Evolutionary conservation across 2,797 vertebrate species (phyloP).

Genomic region (Parauchenoglanis ngamensis): DNA sequence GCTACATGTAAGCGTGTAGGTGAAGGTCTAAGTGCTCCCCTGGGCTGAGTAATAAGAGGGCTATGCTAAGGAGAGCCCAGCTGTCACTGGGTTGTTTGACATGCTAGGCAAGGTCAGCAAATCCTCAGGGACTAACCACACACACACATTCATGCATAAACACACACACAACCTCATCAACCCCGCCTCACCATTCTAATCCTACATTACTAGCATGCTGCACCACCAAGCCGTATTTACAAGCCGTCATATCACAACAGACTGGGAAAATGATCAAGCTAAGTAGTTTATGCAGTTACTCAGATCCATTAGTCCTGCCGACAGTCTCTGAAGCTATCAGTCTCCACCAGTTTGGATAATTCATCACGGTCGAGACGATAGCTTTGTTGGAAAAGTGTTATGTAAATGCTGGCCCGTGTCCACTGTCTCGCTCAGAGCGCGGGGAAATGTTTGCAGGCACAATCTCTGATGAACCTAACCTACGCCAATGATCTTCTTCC

Average conservation of each 20-base stretch:
- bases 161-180: conserved; percentile 39
- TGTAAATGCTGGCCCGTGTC: conserved; percentile 37
- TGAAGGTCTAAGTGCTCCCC: conserved; percentile 69
- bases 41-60: conserved; percentile 75
- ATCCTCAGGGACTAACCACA: conserved; percentile 61
- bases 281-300: conserved; percentile 36
- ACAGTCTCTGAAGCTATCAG: conserved; percentile 34
- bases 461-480: conserved; percentile 59
- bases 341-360: conserved; percentile 49
- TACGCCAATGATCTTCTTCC: conserved; percentile 56
- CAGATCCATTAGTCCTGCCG: conserved; percentile 41
- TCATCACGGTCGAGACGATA: conserved; percentile 27
- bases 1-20: conserved; percentile 41
- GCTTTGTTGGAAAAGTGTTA: conserved; percentile 45
- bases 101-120: conserved; percentile 65
- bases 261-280: conserved; percentile 33
- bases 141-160: background rate
- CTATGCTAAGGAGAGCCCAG: conserved; percentile 65
- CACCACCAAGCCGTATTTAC: conserved; percentile 23
- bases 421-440: conserved; percentile 40
- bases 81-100: conserved; percentile 71
- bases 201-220: conserved; percentile 40
- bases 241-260: background rate
- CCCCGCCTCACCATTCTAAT: conserved; percentile 7
- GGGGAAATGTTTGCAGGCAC: conserved; percentile 59